Conservation (phyloP, 2,113 vertebrate genomes). For the Aythya baeri region DNA sequence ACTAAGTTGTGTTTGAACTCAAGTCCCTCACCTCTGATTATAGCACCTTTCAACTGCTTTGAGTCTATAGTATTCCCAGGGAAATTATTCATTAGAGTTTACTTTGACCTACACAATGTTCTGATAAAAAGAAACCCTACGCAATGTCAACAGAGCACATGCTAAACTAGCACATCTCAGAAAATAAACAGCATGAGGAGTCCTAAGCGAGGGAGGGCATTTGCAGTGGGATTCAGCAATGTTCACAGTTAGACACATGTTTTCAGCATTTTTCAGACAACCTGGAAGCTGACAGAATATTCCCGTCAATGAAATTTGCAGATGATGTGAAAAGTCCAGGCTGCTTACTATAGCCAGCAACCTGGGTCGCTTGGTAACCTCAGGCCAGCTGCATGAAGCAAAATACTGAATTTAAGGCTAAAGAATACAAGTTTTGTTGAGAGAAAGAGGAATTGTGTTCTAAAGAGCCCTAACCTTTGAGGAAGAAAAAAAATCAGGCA, state of each 20-base stretch:
- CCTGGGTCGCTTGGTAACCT: slow-evolving; percentile 15
- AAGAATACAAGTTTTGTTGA: not conserved
- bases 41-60: not conserved
- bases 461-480: not conserved
- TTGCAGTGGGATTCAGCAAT: not conserved
- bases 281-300: not conserved
- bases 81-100: not conserved
- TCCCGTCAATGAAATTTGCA: not conserved
- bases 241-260: not conserved
- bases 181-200: not conserved
- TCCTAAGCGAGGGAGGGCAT: not conserved
- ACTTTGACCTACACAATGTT: not conserved
- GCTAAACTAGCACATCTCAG: not conserved
- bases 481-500: not conserved
- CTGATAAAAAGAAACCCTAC: not conserved
- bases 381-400: not conserved
- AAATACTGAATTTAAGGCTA: not conserved
- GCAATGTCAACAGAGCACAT: not conserved
- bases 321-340: not conserved
- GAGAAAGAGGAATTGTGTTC: not conserved
- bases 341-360: not conserved
- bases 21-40: not conserved
- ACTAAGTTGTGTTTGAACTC: not conserved
- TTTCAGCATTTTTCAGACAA: not conserved
- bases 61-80: not conserved